Evolutionary conservation across 2,797 vertebrate species (phyloP), one percentile per base, ranked within the genome.

Genomic region (Halcyon leucocephala): DNA sequence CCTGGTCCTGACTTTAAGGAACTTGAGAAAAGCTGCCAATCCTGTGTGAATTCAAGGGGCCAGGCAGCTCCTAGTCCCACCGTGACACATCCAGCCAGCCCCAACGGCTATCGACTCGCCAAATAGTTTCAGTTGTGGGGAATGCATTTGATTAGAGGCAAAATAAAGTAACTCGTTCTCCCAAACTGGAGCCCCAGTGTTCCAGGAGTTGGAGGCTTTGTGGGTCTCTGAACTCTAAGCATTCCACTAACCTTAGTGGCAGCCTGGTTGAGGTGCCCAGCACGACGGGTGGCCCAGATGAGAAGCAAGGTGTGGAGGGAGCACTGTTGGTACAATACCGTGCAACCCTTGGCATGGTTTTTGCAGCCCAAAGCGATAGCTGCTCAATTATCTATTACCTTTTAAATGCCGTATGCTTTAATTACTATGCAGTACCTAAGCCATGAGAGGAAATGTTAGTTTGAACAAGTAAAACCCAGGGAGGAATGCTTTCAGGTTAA

Each of bases 391-490:
- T 81, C 60, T 95, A 39, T 67, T 92, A 57, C 31, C 0, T 3
- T 95, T 96, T 78, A 92, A 96, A 93, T 52, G 15, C 28, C 3
- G 2, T 65, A 69, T 85, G 89, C 65, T 92, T 96, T 95, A 92
- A 90, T 58, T 85, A 39, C 19, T 35, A 52, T 7, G 7, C 11
- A 69, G 42, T 64, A 77, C 44, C 46, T 90, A 67, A 46, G 29
- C 86, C 65, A 72, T 42, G 16, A 85, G 31, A n/a, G 26, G 49
- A 93, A 95, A 86, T 26, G 33, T 51, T 93, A 93, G 67, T 71
- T 46, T 96, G 88, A 95, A 93, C 61, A 97, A 97, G 95, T 57
- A 95, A 89, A 94, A 93, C 37, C 39, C 41, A 80, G 77, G 48
- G 66, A 97, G 54, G 69, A 88, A 94, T 49, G 10, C 55, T 92